These are phyloP conservation scores for Papilio demoleus DNA, from an alignment of 2,888 invertebrate genomes.

Conservation along the genomic window DNA sequence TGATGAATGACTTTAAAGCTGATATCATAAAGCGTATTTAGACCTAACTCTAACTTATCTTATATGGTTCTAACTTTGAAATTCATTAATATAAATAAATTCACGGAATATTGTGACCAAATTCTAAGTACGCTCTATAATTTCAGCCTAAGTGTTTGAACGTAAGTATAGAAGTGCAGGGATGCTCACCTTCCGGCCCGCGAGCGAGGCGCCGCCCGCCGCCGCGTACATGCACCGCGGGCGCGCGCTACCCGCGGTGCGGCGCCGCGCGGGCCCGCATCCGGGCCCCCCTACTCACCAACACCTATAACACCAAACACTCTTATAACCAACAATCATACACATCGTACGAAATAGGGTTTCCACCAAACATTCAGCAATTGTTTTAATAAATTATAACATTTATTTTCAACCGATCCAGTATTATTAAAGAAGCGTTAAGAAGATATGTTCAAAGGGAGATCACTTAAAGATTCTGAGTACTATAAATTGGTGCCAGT, in stretches of 20 bases:
- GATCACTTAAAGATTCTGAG: too few species aligned
- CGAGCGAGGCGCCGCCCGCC: constrained; percentile 94
- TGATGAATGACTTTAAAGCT: not conserved
- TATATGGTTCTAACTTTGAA: too few species aligned
- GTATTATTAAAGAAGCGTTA: not conserved
- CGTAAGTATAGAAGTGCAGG: constrained; percentile 35
- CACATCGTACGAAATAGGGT: not conserved
- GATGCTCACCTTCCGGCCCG: constrained; percentile 88
- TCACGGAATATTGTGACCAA: too few species aligned
- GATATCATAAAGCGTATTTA: too few species aligned
- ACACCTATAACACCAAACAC: constrained; percentile 59
- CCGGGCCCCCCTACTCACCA: constrained; percentile 68
- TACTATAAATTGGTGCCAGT: too few species aligned
- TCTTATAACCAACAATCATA: constrained; percentile 23
- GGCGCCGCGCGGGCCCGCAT: constrained; percentile 66
- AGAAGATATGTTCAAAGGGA: too few species aligned
- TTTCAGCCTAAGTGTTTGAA: too few species aligned
- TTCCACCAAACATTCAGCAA: not conserved
- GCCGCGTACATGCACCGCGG: constrained; percentile 92
- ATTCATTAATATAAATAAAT: too few species aligned
- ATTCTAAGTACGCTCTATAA: too few species aligned
- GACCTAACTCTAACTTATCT: too few species aligned
- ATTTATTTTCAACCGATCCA: not conserved
- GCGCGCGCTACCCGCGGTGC: constrained; percentile 61
- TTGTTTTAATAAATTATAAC: not conserved